A percentile compares a stretch with the other conserved stretches of the same genome.
These are phyloP conservation scores for Battus philenor DNA, from an alignment of 1,140 invertebrate species.

Conservation along the genomic window DNA sequence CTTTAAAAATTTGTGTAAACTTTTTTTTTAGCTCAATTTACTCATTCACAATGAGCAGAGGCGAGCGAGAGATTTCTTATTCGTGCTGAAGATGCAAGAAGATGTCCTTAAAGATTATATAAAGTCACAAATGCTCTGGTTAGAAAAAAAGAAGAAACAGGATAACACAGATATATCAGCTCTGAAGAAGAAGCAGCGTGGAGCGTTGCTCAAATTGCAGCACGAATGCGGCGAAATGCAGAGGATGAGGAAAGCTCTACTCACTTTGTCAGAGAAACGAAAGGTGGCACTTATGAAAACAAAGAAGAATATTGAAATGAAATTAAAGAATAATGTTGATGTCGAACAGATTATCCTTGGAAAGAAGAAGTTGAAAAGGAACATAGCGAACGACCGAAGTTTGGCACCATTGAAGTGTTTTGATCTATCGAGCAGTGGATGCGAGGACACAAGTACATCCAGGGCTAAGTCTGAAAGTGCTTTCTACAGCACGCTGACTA, in stretches of 20 bases:
- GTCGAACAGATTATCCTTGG: conserved; percentile 55
- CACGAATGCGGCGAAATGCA: conserved; percentile 72
- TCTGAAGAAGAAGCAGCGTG: conserved; percentile 66
- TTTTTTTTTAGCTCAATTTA: conserved; percentile 62
- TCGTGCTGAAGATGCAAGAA: conserved; percentile 67
- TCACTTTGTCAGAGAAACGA: conserved; percentile 57
- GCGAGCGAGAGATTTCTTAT: conserved; percentile 61
- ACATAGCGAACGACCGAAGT: conserved; percentile 31
- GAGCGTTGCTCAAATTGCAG: conserved; percentile 62
- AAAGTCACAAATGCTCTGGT: conserved; percentile 64
- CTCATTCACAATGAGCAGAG: conserved; percentile 69
- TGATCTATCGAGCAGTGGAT: conserved; percentile 60
- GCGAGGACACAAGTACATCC: conserved; percentile 49
- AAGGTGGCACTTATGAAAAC: conserved; percentile 65
- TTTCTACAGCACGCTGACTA: conserved; percentile 20
- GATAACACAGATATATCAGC: conserved; percentile 64
- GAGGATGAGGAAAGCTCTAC: conserved; percentile 61
- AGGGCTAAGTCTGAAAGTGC: conserved; percentile 26
- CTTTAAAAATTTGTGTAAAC: too few relatives aligned
- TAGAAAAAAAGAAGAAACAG: conserved; percentile 66
- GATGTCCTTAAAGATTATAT: conserved; percentile 68
- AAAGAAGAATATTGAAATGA: conserved; percentile 63
- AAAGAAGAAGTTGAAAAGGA: conserved; percentile 55
- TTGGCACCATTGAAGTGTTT: conserved; percentile 58
- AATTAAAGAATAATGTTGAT: conserved; percentile 50